Evolutionary conservation across 2,113 vertebrate species (phyloP), one percentile per base, ranked within the genome.

Genomic region (Corythornis cristatus): DNA sequence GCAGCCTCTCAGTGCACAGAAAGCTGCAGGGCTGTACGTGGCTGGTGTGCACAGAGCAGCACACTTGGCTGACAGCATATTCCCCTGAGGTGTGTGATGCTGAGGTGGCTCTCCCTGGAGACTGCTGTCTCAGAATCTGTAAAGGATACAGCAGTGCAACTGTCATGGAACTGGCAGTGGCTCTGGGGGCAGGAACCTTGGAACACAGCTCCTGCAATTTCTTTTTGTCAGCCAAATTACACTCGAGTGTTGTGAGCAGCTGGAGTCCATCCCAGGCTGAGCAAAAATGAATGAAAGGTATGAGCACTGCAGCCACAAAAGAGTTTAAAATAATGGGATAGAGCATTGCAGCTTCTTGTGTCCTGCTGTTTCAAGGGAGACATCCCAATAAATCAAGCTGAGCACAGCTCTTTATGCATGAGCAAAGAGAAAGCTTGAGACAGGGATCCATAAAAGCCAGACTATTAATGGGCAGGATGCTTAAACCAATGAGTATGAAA

Each of bases 161-260:
- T 88, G 88, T 89, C 88, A 85, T 1, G 1, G 57, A 85, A 37
- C 64, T 35, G 46, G 82, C 23, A 23, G 37, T 62, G 54, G 20
- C 25, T 89, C 88, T 91, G 71, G 0, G 0, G 37, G 87, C 70
- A 93, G 57, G 48, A 83, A 37, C 64, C 68, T 90, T 70, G 60
- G 85, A 93, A 83, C 46, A 71, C 33, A 77, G 51, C 33, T 80
- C 43, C 75, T 80, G 64, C 79, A 77, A 85, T 89, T 86, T 91
- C 94, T 83, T 95, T 95, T 88, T 93, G 82, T 83, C 88, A 94
- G 64, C 26, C 75, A 85, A 91, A 94, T 89, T 89, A 80, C 1
- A 0, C 12, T 17, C 42, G 26, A 75, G n/a, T 37, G 42, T 80
- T 89, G 48, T 50, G 64, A 93, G 67, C 56, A 91, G 31, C 72